Conservation (phyloP, 2,113 vertebrate species). For the Pionites leucogaster region DNA sequence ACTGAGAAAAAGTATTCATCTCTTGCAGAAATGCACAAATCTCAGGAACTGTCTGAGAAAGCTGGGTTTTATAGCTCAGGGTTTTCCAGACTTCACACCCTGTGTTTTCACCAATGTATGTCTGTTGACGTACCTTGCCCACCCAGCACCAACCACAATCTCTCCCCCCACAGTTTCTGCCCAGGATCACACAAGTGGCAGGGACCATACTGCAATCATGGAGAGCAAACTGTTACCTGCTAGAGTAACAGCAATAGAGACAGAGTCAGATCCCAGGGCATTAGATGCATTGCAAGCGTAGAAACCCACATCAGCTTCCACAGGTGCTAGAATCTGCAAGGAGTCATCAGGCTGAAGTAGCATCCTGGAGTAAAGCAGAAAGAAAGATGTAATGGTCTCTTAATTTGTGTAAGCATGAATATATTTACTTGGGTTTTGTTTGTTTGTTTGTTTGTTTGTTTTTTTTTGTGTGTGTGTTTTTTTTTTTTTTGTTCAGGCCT, state of each 20-base stretch:
- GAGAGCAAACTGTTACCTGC: slow-evolving; percentile 77
- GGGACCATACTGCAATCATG: neutral
- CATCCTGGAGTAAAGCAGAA: slow-evolving; percentile 80
- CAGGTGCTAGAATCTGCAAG: slow-evolving; percentile 86
- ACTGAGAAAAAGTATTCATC: neutral
- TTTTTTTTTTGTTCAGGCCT: neutral
- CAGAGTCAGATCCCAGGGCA: slow-evolving; percentile 82
- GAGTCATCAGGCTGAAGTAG: slow-evolving; percentile 85
- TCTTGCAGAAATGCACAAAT: neutral
- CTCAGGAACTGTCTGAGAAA: neutral
- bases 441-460: neutral
- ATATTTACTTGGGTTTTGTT: neutral
- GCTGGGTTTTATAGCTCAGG: neutral
- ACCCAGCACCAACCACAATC: neutral
- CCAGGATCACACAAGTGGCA: neutral
- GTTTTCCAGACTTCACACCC: neutral
- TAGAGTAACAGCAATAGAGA: slow-evolving; percentile 87
- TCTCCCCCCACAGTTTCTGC: neutral
- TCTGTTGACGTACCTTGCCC: neutral
- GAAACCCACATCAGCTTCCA: slow-evolving; percentile 89
- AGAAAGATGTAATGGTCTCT: neutral
- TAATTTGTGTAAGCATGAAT: neutral
- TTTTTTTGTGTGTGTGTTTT: neutral
- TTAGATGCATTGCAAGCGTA: slow-evolving; percentile 92
- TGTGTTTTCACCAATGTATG: neutral